These are phyloP conservation scores for Echinarachnius parma DNA, from an alignment of 53 echinoderm and acorn worm genomes.

Conservation along the genomic window DNA sequence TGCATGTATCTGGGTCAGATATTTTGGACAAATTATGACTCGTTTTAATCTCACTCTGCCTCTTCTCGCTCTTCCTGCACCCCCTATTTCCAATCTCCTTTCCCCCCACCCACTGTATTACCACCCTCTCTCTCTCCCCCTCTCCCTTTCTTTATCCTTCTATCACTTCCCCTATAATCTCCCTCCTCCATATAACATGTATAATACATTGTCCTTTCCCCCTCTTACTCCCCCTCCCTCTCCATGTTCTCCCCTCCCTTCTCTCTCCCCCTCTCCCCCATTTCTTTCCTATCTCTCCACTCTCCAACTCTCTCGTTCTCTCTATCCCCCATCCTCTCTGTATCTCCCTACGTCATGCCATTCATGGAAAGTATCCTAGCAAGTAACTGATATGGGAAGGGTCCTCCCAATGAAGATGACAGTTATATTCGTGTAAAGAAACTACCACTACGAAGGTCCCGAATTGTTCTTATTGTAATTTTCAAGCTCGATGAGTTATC, in stretches of 20 bases:
- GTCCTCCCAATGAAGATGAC: too few relatives aligned
- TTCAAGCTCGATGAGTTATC: too few relatives aligned
- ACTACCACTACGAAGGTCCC: too few relatives aligned
- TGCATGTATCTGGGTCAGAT: constrained; percentile 22
- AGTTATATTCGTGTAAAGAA: too few relatives aligned
- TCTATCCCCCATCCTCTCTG: background rate
- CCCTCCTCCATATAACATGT: too few relatives aligned
- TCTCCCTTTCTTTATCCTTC: too few relatives aligned
- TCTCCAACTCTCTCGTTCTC: background rate
- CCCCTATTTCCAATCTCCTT: background rate
- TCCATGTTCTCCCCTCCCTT: background rate
- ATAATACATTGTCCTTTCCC: background rate
- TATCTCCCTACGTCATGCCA: too few relatives aligned
- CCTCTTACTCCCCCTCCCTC: background rate
- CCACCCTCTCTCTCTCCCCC: too few relatives aligned
- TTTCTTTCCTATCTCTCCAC: background rate
- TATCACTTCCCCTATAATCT: background rate
- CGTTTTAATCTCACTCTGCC: background rate
- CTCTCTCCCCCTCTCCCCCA: background rate
- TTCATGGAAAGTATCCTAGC: too few relatives aligned
- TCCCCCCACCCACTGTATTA: background rate
- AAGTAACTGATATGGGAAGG: too few relatives aligned
- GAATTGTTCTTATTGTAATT: too few relatives aligned
- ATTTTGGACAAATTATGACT: background rate
- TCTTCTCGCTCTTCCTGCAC: background rate